These are phyloP conservation scores for Eupithecia dodoneata DNA, from an alignment of 2,888 invertebrate species.

Conservation along the genomic window DNA sequence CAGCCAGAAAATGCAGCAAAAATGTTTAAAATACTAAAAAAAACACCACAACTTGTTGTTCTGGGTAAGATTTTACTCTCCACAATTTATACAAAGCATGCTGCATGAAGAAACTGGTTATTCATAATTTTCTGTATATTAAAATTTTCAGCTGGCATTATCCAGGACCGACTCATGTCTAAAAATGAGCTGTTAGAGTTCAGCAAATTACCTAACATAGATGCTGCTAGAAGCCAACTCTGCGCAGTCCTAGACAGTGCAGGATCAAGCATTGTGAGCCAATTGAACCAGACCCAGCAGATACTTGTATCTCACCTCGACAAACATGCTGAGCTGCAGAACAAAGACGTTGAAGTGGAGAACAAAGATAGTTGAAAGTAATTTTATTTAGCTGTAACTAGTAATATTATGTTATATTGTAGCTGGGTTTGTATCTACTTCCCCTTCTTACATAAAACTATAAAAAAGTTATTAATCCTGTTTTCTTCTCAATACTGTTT, in stretches of 20 bases:
- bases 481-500: background rate
- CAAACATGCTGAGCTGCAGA: conserved; percentile 78
- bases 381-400: conserved; percentile 21
- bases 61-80: conserved; percentile 79
- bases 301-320: conserved; percentile 87
- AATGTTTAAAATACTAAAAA: conserved; percentile 87
- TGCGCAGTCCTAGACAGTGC: conserved; percentile 88
- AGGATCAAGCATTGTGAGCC: conserved; percentile 85
- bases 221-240: conserved; percentile 86
- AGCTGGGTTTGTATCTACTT: conserved; percentile 34
- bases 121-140: conserved; percentile 7
- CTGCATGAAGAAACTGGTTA: background rate
- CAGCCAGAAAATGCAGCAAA: conserved; percentile 85
- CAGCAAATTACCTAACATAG: conserved; percentile 86
- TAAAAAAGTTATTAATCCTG: background rate
- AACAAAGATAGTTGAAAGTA: conserved; percentile 47
- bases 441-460: background rate
- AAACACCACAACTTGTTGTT: conserved; percentile 88
- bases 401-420: conserved; percentile 45
- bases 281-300: conserved; percentile 88
- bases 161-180: conserved; percentile 87
- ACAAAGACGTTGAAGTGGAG: conserved; percentile 42
- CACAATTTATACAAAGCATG: background rate
- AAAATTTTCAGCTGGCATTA: conserved; percentile 86
- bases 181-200: conserved; percentile 88